Evolutionary conservation across 1,140 invertebrate genomes (phyloP).

Genomic region (Hyposmocoma kahamanoa): DNA sequence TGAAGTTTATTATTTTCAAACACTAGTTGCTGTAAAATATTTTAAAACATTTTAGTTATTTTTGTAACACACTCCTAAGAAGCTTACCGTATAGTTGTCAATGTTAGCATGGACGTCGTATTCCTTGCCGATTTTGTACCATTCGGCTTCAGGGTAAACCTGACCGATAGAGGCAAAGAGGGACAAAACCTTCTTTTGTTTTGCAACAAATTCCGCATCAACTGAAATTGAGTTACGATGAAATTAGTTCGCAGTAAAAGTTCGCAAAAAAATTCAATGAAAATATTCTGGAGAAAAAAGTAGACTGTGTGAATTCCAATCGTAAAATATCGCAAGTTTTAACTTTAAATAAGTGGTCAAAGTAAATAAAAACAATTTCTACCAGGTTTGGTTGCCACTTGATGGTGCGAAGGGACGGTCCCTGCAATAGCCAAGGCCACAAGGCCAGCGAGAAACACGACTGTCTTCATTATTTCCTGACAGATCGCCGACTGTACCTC

Average conservation of each 20-base stretch:
- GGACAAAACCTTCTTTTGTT: constrained; percentile 44
- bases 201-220: constrained; percentile 23
- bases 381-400: constrained; percentile 34
- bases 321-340: not conserved
- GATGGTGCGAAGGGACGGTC: constrained; percentile 13
- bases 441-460: constrained; percentile 37
- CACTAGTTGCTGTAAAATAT: not conserved
- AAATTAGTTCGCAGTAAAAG: not conserved
- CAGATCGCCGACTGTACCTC: constrained; percentile 36
- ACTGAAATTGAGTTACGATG: constrained; percentile 44
- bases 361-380: constrained; percentile 1
- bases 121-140: constrained; percentile 42
- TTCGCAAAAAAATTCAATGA: not conserved
- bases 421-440: constrained; percentile 36
- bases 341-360: not conserved
- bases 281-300: not conserved
- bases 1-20: too few relatives aligned
- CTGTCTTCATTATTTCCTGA: constrained; percentile 45
- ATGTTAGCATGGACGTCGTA: constrained; percentile 37
- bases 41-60: not conserved
- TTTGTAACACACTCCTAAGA: constrained; percentile 20
- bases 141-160: constrained; percentile 37
- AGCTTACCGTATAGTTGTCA: constrained; percentile 49
- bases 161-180: constrained; percentile 44
- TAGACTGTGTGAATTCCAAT: not conserved